These are phyloP conservation scores for Apostichopus japonicus DNA, from an alignment of 35 echinoderm and acorn worm genomes.

Conservation along the genomic window DNA sequence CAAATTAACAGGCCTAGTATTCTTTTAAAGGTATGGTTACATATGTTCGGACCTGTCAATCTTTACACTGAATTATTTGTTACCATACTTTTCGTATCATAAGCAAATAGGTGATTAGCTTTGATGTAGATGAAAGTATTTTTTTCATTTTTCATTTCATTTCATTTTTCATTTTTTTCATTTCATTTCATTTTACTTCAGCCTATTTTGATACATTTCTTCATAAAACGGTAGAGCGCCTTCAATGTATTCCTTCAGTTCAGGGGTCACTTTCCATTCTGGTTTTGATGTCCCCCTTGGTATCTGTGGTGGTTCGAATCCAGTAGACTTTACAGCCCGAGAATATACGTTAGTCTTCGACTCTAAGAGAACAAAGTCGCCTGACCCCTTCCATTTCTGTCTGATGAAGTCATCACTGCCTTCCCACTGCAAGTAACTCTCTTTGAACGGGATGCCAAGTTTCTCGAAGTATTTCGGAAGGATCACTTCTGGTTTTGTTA, in stretches of 20 bases:
- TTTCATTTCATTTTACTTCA: neutral
- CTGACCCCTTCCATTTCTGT: slow-evolving; percentile 31
- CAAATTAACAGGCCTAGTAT: no score
- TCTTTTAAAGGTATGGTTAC: no score
- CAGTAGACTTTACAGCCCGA: neutral
- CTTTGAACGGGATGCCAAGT: slow-evolving; percentile 32
- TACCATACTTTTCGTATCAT: no score
- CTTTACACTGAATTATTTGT: no score
- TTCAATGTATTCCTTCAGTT: slow-evolving; percentile 6
- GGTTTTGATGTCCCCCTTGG: neutral
- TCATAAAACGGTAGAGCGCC: slow-evolving; percentile 34
- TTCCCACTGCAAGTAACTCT: slow-evolving; percentile 42
- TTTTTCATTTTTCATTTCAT: no score
- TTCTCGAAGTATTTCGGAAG: slow-evolving; percentile 42
- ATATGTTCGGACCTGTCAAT: no score
- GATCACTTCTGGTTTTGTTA: slow-evolving; percentile 24
- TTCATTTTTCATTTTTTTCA: no score
- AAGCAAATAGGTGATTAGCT: no score
- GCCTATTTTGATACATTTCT: neutral
- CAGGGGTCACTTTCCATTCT: neutral
- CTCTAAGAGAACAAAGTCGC: slow-evolving; percentile 5
- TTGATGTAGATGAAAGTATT: no score
- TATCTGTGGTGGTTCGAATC: neutral
- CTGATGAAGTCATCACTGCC: neutral
- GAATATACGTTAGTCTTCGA: neutral